Conservation (phyloP, 2,888 invertebrate species). For the Pegoplata infirma region DNA sequence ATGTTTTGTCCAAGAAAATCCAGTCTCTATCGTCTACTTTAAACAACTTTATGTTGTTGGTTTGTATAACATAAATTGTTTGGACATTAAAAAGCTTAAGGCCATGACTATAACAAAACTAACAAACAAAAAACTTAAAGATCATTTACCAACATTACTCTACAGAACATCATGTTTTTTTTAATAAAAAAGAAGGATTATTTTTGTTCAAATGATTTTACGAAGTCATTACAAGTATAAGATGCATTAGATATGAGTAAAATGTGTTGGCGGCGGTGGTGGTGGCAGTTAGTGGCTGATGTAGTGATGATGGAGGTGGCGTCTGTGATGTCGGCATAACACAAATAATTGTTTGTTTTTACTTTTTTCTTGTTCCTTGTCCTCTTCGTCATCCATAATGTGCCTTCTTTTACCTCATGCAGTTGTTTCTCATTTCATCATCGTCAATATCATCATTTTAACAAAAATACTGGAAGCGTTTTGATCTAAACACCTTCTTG, state of each 20-base stretch:
- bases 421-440: conserved; percentile 23
- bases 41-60: conserved; percentile 14
- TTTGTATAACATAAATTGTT: conserved; percentile 52
- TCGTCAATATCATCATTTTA: conserved; percentile 48
- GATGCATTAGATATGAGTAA: conserved; percentile 29
- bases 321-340: conserved; percentile 54
- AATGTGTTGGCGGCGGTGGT: conserved; percentile 14
- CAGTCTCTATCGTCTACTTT: conserved; percentile 1
- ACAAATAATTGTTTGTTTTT: conserved; percentile 34
- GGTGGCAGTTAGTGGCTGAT: conserved; percentile 11
- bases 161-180: conserved; percentile 11
- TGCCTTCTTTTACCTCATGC: neutral
- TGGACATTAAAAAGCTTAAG: conserved; percentile 57
- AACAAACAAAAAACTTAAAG: no score
- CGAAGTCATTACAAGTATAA: neutral
- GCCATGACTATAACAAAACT: conserved; percentile 30
- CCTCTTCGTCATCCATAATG: neutral
- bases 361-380: neutral
- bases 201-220: conserved; percentile 23
- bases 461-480: conserved; percentile 74
- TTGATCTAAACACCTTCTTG: conserved; percentile 73
- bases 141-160: conserved; percentile 18
- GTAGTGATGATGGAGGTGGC: conserved; percentile 53
- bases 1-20: conserved; percentile 18
- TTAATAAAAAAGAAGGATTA: conserved; percentile 35